Evolutionary conservation across 2,113 vertebrate genomes (phyloP), one percentile per base, ranked within the genome.

Genomic region (Sorex fumeus): DNA sequence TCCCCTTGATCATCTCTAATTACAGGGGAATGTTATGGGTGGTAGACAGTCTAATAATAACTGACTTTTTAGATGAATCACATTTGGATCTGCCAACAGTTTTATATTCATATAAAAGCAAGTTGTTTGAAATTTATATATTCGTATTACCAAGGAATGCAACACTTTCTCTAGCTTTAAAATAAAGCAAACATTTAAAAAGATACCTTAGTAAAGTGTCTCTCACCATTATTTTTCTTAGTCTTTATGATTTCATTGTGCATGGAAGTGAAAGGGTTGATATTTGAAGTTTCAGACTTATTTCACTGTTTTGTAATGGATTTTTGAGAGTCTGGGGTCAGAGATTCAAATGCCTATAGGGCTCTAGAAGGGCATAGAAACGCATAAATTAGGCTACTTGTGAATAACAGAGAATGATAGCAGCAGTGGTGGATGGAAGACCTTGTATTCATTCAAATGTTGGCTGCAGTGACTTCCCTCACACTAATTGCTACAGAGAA

Each of bases 231-330:
- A 71, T 81, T 92, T 88, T 36, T 23, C 53, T 67, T 85, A 69
- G 70, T 18, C 74, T 88, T 82, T 82, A 15, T 93, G 70, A 60
- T n/a, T 89, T 76, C 71, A 12, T 60, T 30, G 1, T 75, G 71
- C 32, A 47, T 88, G 25, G 34, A 88, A 88, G 69, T 80, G n/a
- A 16, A 83, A 87, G 27, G 34, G 43, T 36, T 57, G 60, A 45
- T 70, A 76, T 87, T 75, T 92, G 62, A 88, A 47, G 19, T 91
- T 84, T 15, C 13, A 57, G 25, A 70, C n/a, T 77, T 92, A 5
- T 30, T 32, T 0, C 40, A 16, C 34, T 80, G 32, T 40, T 88
- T 83, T 92, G 2, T 70, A 76, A 57, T 40, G 2, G 3, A n/a
- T 28, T 4, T 25, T 76, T 57, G 45, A 6, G 23, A 12, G 27